A percentile compares a stretch with the other conserved stretches of the same genome.
These are phyloP conservation scores for Pristionchus entomophagus DNA, from an alignment of 2,888 invertebrate genomes.

Conservation along the genomic window DNA sequence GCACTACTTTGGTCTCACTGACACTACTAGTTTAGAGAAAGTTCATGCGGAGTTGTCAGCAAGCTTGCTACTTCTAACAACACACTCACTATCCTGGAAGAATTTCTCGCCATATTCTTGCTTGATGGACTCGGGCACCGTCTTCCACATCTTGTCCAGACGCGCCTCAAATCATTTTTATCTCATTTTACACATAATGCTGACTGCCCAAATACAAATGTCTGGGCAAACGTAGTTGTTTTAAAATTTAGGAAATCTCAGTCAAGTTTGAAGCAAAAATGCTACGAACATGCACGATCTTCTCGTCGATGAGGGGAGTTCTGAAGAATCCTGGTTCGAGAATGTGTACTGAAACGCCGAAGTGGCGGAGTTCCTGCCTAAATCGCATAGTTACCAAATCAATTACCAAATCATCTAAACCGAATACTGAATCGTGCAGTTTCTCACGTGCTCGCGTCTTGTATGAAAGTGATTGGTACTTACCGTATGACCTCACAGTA, in stretches of 20 bases:
- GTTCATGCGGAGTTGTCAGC: too few species aligned
- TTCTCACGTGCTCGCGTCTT: background rate
- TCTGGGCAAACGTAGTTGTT: background rate
- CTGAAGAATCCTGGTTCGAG: slow-evolving; percentile 74
- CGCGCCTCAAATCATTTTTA: too few species aligned
- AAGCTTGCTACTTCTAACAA: too few species aligned
- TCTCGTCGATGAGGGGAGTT: slow-evolving; percentile 58
- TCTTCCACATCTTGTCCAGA: slow-evolving; percentile 11
- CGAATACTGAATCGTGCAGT: too few species aligned
- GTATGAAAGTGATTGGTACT: background rate
- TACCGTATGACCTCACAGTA: slow-evolving; percentile 71
- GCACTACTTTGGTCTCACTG: too few species aligned
- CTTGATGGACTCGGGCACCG: slow-evolving; percentile 15
- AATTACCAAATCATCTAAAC: too few species aligned
- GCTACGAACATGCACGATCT: slow-evolving; percentile 1
- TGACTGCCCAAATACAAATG: too few species aligned
- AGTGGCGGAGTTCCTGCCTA: slow-evolving; percentile 66
- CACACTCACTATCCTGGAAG: slow-evolving; percentile 49
- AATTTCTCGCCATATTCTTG: slow-evolving; percentile 61
- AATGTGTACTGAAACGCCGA: slow-evolving; percentile 69
- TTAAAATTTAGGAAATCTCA: background rate
- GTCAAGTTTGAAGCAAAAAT: too few species aligned
- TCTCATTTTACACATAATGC: too few species aligned
- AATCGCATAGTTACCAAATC: background rate
- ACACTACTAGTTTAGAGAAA: too few species aligned